phyloP scores from a whole-genome alignment of 2,797 vertebrate genomes.

The Lacerta viridis region DNA sequence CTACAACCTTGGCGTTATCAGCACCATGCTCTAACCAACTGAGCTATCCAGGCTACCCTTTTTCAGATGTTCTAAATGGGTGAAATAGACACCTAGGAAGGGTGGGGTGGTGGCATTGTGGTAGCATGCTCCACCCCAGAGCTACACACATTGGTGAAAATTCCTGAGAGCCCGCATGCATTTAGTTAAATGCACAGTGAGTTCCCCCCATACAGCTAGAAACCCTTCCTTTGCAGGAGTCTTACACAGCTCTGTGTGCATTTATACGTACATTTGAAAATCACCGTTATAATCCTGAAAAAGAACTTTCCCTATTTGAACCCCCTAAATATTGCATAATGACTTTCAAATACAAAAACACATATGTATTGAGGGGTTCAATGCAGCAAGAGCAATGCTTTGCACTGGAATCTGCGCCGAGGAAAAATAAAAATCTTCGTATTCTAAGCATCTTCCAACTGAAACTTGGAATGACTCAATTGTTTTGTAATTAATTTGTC shows the following conservation, averaged over 20 bases:
- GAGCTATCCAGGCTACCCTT: not conserved
- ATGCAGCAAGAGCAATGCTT: not conserved
- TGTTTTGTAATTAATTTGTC: constrained; percentile 71
- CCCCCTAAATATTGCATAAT: constrained; percentile 6
- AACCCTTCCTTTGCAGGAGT: not conserved
- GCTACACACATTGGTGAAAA: not conserved
- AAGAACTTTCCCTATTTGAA: not conserved
- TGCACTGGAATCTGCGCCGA: not conserved
- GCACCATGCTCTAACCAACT: too few species aligned
- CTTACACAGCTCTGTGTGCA: too few species aligned
- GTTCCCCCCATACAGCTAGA: not conserved
- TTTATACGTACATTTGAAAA: not conserved
- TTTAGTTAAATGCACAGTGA: too few species aligned
- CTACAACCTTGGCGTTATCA: too few species aligned
- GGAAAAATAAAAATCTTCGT: constrained; percentile 14
- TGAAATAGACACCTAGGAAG: too few species aligned
- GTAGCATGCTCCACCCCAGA: not conserved
- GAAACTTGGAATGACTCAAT: constrained; percentile 50
- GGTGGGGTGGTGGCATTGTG: not conserved
- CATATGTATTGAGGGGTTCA: constrained; percentile 22
- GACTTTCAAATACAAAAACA: not conserved
- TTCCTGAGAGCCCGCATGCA: not conserved
- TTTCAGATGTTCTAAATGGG: not conserved
- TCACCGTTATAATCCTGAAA: not conserved
- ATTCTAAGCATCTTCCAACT: constrained; percentile 56